phyloP scores from a whole-genome alignment of 2,888 invertebrate species.

The Andricus quercusramuli region DNA sequence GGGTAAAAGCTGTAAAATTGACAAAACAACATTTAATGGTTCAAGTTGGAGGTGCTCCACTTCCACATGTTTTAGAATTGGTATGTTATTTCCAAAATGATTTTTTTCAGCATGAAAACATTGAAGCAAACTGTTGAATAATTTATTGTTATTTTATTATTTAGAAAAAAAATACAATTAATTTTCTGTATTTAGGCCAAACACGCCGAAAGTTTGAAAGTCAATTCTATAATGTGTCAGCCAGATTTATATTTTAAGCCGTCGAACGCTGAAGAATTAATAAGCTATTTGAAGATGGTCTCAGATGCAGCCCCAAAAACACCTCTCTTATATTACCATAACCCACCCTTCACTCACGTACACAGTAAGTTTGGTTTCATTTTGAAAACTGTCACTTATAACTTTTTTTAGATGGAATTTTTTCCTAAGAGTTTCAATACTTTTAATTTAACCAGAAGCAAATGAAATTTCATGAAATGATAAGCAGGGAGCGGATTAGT shows the following conservation, averaged over 20 bases:
- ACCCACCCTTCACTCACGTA: slow-evolving; percentile 86
- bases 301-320: slow-evolving; percentile 86
- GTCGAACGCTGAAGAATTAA: slow-evolving; percentile 81
- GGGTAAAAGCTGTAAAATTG: slow-evolving; percentile 81
- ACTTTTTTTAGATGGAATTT: too few species aligned
- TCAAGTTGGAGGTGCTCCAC: slow-evolving; percentile 86
- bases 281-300: slow-evolving; percentile 84
- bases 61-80: slow-evolving; percentile 85
- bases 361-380: slow-evolving; percentile 82
- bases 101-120: not conserved
- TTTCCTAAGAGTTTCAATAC: too few species aligned
- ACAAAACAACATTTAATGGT: slow-evolving; percentile 83
- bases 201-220: slow-evolving; percentile 84
- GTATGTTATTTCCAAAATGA: slow-evolving; percentile 70
- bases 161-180: not conserved
- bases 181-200: slow-evolving; percentile 80
- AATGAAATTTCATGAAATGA: too few species aligned
- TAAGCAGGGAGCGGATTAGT: too few species aligned
- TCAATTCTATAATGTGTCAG: slow-evolving; percentile 85
- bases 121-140: not conserved
- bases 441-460: too few species aligned
- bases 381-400: too few species aligned
- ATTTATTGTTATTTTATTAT: not conserved
- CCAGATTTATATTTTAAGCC: slow-evolving; percentile 90
- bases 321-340: slow-evolving; percentile 91